phyloP scores from a whole-genome alignment of 2,888 invertebrate genomes.

The Tetragonisca angustula region DNA sequence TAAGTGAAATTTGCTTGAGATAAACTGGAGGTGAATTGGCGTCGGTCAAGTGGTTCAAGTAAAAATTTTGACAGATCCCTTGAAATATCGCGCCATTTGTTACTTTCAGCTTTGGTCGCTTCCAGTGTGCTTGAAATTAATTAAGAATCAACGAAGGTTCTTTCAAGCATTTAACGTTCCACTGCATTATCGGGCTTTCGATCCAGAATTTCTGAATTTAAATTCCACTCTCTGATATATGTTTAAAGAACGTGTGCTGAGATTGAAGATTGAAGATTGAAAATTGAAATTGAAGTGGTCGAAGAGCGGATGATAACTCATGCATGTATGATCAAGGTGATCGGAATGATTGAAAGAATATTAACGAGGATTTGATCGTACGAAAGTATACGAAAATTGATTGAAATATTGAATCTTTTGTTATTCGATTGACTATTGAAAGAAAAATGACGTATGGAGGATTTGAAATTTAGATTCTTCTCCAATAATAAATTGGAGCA shows the following conservation, averaged over 20 bases:
- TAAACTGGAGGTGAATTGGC: background rate
- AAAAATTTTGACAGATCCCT: background rate
- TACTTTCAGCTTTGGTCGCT: background rate
- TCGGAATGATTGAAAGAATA: too few species aligned
- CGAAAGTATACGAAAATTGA: background rate
- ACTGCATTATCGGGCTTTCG: background rate
- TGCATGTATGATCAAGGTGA: background rate
- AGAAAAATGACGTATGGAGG: background rate
- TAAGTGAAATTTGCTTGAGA: background rate
- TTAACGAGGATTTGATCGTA: background rate
- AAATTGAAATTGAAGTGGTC: background rate
- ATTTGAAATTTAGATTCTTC: background rate
- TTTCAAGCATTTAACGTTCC: background rate
- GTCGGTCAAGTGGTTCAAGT: background rate
- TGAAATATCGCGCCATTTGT: background rate
- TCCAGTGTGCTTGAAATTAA: background rate
- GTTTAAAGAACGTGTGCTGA: background rate
- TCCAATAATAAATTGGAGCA: background rate
- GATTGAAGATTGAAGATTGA: too few species aligned
- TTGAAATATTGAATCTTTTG: background rate
- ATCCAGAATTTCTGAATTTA: background rate
- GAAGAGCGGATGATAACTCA: background rate
- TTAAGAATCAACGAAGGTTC: background rate
- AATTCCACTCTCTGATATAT: background rate
- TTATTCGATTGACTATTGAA: background rate